These are phyloP conservation scores for Aporophyla nigra DNA, from an alignment of 2,888 invertebrate genomes.

Conservation along the genomic window DNA sequence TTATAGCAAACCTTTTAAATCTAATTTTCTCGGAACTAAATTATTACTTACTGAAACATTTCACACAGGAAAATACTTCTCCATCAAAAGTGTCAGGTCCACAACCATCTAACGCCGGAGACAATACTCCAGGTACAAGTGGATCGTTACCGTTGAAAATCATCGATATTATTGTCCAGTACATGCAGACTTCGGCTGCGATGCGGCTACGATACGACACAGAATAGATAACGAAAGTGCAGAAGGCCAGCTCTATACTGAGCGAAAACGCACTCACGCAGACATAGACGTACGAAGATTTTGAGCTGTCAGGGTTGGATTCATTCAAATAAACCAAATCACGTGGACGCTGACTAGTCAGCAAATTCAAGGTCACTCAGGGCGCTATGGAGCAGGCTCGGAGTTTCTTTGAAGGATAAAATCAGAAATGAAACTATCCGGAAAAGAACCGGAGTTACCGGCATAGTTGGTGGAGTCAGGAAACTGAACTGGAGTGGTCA, in stretches of 20 bases:
- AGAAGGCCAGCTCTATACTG: neutral
- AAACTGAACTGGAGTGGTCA: too few species aligned
- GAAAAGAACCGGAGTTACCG: too few species aligned
- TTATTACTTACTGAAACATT: neutral
- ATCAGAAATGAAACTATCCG: too few species aligned
- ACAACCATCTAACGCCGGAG: slow-evolving; percentile 67
- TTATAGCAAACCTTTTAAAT: neutral
- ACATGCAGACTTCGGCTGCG: slow-evolving; percentile 71
- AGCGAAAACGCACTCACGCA: neutral
- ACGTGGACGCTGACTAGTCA: too few species aligned
- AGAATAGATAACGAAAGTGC: neutral
- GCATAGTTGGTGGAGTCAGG: too few species aligned
- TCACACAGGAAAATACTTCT: neutral
- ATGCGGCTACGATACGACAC: slow-evolving; percentile 4
- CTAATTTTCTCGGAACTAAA: neutral
- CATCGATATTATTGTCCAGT: slow-evolving; percentile 82
- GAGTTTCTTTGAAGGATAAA: neutral
- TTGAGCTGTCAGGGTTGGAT: neutral
- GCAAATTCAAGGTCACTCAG: too few species aligned
- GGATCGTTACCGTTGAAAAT: slow-evolving; percentile 85
- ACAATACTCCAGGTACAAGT: slow-evolving; percentile 84
- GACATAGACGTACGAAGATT: too few species aligned
- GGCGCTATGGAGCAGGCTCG: too few species aligned
- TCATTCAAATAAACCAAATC: neutral
- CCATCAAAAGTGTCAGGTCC: slow-evolving; percentile 46